Conservation (phyloP, 1,140 invertebrate genomes). For the Caenorhabditis latens region DNA sequence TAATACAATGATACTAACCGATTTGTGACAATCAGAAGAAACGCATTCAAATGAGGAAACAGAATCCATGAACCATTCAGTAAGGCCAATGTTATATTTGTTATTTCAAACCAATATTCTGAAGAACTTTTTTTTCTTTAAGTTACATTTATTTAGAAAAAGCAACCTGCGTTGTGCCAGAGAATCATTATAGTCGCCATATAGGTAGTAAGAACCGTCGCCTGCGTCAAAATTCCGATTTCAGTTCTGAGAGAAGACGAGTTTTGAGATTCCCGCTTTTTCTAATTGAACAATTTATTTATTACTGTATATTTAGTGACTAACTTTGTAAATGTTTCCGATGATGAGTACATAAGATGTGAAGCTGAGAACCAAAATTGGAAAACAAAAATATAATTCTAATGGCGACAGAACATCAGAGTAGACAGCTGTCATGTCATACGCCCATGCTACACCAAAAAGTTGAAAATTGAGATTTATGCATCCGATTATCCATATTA, state of each 20-base stretch:
- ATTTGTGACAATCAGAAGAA: background rate
- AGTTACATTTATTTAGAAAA: background rate
- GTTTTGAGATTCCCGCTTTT: background rate
- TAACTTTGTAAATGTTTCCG: background rate
- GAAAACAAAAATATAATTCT: background rate
- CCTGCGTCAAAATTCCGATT: background rate
- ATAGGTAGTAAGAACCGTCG: background rate
- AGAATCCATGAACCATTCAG: background rate
- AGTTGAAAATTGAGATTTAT: background rate
- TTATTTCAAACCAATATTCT: slow-evolving; percentile 5
- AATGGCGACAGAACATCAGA: background rate
- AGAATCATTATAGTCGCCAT: background rate
- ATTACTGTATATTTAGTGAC: background rate
- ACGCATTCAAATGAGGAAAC: background rate
- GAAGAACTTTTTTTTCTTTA: background rate
- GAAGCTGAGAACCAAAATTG: background rate
- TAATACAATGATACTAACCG: background rate
- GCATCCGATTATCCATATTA: slow-evolving; percentile 1
- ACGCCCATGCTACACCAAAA: background rate
- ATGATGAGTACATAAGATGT: background rate
- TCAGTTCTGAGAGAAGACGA: background rate
- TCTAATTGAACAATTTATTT: background rate
- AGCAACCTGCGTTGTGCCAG: background rate
- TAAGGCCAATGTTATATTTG: background rate
- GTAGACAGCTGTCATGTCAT: background rate